Base-by-base conservation (phyloP, 2,113 vertebrate species). In the Hystrix cristata region DNA sequence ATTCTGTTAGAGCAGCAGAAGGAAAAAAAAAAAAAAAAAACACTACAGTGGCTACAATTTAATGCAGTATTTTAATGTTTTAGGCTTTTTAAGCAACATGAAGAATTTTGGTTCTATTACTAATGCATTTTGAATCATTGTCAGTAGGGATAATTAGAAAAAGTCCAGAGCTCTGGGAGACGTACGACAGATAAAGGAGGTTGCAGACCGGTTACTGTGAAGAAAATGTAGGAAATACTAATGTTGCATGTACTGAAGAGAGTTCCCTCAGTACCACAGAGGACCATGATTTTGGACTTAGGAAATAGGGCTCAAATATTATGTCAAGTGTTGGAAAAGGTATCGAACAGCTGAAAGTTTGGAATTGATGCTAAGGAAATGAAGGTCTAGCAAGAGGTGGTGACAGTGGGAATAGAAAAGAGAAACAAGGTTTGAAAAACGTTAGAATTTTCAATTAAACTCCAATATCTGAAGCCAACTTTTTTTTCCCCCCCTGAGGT, bases 191-290 rank as follows among this genome's bases (percentile, higher is more conserved):
- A 27, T 38, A 65, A 83, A 80, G 25, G 48, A 71, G 5, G 23
- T 59, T 93, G 23, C 60, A 93, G 29, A 82, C 3, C 43, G 19
- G 10, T 83, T 87, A 9, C 46, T 38, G 3, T 72, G 64, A 31
- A 51, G 46, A 55, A 90, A 87, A 84, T 51, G 27, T 97, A 74
- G 74, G 62, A 96, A 80, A 48, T 87, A 74, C 19, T 91, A 53
- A 88, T 64, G 10, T 31, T 31, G 34, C 60, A 43, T 46, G 3
- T 7, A 51, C 14, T 25, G 25, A 79, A 79, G 3, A 25, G n/a
- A 57, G 25, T 81, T 62, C 53, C 48, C 16, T 48, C 9, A 16
- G 27, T 84, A n/a, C 21, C 48, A 74, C 1, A 25, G 48, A 86
- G 5, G 46, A 46, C 59, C 7, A 4, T 81, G 38, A 55, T 72